phyloP scores from a whole-genome alignment of 2,888 invertebrate species.

The Acanthosepion esculentum region DNA sequence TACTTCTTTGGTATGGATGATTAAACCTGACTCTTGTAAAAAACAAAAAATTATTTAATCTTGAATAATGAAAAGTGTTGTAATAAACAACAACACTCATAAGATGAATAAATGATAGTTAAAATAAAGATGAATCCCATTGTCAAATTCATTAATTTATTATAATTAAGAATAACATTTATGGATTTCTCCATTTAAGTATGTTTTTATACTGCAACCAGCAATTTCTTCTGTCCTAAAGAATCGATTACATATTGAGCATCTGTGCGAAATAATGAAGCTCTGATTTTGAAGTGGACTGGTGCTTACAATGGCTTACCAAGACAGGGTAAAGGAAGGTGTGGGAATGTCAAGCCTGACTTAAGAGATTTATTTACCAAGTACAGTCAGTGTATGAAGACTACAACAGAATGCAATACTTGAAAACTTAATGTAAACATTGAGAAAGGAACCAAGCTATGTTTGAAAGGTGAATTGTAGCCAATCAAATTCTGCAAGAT shows the following conservation, averaged over 20 bases:
- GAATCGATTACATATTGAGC: not conserved
- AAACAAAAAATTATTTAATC: too few relatives aligned
- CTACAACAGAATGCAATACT: not conserved
- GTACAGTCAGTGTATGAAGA: not conserved
- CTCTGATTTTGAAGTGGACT: not conserved
- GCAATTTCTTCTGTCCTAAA: not conserved
- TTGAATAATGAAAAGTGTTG: too few relatives aligned
- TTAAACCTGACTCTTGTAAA: too few relatives aligned
- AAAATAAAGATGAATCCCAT: too few relatives aligned
- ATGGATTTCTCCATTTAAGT: not conserved
- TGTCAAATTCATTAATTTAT: too few relatives aligned
- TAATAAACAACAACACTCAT: too few relatives aligned
- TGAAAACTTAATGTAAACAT: not conserved
- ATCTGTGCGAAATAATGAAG: not conserved
- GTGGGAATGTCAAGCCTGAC: not conserved
- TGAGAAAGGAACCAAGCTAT: not conserved
- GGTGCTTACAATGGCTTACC: not conserved
- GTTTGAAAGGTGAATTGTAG: not conserved
- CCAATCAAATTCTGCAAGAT: not conserved
- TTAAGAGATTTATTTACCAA: not conserved
- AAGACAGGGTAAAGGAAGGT: not conserved
- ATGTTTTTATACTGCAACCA: not conserved
- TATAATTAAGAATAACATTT: too few relatives aligned
- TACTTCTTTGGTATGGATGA: too few relatives aligned
- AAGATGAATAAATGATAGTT: too few relatives aligned